Percentiles rank a stretch among this genome's conserved stretches.
Evolutionary conservation across 2,113 vertebrate genomes (phyloP).

Genomic region (Noturus placidus): DNA sequence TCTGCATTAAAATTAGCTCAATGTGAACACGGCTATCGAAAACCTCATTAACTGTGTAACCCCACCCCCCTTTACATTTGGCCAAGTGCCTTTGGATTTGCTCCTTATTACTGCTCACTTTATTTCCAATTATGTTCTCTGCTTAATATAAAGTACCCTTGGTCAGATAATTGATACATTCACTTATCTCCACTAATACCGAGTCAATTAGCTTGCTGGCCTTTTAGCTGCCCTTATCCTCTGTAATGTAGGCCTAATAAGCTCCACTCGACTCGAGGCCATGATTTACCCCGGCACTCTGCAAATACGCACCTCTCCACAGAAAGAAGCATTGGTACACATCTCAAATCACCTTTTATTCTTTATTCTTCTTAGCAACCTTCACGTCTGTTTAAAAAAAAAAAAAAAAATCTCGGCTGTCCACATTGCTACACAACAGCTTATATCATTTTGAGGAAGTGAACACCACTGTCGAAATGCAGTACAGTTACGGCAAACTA

Average conservation of each 20-base stretch:
- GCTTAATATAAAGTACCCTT: conserved; percentile 52
- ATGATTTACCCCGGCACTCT: conserved; percentile 27
- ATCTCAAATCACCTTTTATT: conserved; percentile 33
- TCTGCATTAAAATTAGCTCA: conserved; percentile 33
- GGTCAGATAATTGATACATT: conserved; percentile 56
- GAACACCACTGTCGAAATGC: neutral
- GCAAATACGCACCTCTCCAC: conserved; percentile 34
- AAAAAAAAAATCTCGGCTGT: neutral
- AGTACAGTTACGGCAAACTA: too few species aligned
- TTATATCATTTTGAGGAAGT: neutral
- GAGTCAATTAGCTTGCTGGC: conserved; percentile 56
- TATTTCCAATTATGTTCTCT: conserved; percentile 51
- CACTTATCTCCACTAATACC: conserved; percentile 57
- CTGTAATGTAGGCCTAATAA: conserved; percentile 49
- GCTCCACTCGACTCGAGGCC: conserved; percentile 43
- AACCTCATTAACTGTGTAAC: conserved; percentile 47
- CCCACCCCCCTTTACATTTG: conserved; percentile 1
- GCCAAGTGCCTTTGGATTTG: conserved; percentile 41
- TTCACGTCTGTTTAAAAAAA: conserved; percentile 13
- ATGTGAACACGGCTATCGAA: conserved; percentile 41
- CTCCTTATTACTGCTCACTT: conserved; percentile 44
- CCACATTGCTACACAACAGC: neutral
- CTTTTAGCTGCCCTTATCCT: conserved; percentile 50
- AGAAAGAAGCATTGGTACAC: conserved; percentile 25
- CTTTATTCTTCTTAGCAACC: conserved; percentile 35